Conservation (phyloP, 2,113 vertebrate species). For the Anoura caudifer region DNA sequence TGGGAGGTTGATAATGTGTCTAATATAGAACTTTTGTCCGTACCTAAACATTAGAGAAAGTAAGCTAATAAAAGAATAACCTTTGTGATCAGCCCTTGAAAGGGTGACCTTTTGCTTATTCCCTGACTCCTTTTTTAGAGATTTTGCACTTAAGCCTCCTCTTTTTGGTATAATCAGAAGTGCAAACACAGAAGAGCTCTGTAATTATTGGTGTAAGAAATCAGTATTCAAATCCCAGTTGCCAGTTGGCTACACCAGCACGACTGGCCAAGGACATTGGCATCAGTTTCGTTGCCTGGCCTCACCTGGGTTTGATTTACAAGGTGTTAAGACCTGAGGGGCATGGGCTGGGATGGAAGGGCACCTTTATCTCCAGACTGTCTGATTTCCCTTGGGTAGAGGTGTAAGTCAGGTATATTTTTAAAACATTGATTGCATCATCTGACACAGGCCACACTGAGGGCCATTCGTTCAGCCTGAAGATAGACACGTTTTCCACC, state of each 20-base stretch:
- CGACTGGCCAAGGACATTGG: not conserved
- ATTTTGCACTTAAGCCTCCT: not conserved
- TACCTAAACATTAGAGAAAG: not conserved
- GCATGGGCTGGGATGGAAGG: not conserved
- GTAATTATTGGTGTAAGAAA: not conserved
- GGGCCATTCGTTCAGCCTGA: not conserved
- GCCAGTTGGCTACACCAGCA: not conserved
- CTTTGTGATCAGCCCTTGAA: not conserved
- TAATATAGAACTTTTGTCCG: not conserved
- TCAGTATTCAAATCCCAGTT: not conserved
- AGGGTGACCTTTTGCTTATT: not conserved
- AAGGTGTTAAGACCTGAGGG: not conserved
- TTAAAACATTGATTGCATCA: not conserved
- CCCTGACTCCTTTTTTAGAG: not conserved
- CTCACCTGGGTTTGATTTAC: not conserved
- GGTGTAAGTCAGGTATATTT: not conserved
- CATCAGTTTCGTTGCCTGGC: not conserved
- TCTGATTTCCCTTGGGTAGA: not conserved
- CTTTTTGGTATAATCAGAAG: not conserved
- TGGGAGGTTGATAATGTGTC: not conserved
- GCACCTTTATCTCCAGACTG: not conserved
- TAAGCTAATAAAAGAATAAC: not conserved
- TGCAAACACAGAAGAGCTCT: not conserved
- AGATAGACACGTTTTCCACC: not conserved
- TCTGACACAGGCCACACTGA: not conserved